Evolutionary conservation across 2,113 vertebrate genomes (phyloP), one percentile per base, ranked within the genome.

Genomic region (Pimephales promelas): DNA sequence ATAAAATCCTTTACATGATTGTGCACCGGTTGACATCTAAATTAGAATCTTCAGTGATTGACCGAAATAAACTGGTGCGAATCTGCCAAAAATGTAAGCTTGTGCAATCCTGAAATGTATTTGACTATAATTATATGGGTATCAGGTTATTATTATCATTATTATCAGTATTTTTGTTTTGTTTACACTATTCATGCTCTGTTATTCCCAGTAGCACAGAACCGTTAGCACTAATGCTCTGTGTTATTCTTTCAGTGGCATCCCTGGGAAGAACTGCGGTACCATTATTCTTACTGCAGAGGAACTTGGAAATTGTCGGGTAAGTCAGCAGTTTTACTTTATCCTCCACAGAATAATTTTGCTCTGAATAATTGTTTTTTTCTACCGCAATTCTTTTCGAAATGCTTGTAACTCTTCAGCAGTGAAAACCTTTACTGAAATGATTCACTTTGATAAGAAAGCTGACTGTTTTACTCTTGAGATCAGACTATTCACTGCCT

Each of bases 251-350:
- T 88, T 81, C 89, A 99, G 97, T 1, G 96, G 96, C 0, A 94
- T 98, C 89, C 96, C 93, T 0, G 96, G 96, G 85, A 99, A 97
- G 92, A 97, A 97, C 85, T 99, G 97, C n/a, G 97, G 97, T 79
- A 95, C 94, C 88, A 96, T 99, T 87, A 94, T 98, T 89, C 90
- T 99, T 86, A 95, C 97, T 0, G 97, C 94, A 0, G 97, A 99
- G 90, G 97, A 99, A 92, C 86, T 99, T 86, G 96, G 97, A 85
- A 98, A 98, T 92, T 98, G 97, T 84, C 90, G 97, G 94, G 97
- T 99, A 90, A 97, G 97, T 94, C 18, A 0, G 0, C 28, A 78
- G 13, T 76, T 73, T 36, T 66, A 13, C 24, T 54, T 62, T 47
- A 75, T 83, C 5, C 71, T 43, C 43, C 54, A 79, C 61, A n/a